These are phyloP conservation scores for Falco berigora DNA, from an alignment of 2,797 vertebrate species.

Conservation along the genomic window DNA sequence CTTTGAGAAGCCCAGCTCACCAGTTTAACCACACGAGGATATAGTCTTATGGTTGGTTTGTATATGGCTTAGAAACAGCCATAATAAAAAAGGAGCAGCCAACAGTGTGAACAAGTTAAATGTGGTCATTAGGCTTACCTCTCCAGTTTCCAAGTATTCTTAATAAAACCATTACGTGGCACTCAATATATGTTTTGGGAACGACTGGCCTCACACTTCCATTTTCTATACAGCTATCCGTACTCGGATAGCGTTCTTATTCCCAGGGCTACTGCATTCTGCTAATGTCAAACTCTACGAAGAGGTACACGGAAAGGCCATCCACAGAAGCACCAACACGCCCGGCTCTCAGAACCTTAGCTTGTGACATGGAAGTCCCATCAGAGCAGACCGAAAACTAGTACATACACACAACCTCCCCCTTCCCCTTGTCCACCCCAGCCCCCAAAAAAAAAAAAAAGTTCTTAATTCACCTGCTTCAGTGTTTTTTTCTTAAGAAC, in stretches of 20 bases:
- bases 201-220: background rate
- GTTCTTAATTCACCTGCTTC: background rate
- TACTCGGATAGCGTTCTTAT: background rate
- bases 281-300: background rate
- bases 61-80: background rate
- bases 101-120: background rate
- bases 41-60: background rate
- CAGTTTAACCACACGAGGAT: background rate
- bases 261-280: background rate
- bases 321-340: background rate
- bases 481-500: background rate
- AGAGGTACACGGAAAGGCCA: background rate
- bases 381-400: background rate
- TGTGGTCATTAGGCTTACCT: background rate
- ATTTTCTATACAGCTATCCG: background rate
- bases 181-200: background rate
- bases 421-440: too few species aligned
- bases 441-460: rapidly evolving
- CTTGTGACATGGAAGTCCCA: background rate
- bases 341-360: background rate
- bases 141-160: background rate
- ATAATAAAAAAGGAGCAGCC: background rate
- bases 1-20: background rate
- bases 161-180: background rate
- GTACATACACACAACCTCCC: background rate